These are phyloP conservation scores for Xyrichtys novacula DNA, from an alignment of 2,797 vertebrate genomes.

Conservation along the genomic window DNA sequence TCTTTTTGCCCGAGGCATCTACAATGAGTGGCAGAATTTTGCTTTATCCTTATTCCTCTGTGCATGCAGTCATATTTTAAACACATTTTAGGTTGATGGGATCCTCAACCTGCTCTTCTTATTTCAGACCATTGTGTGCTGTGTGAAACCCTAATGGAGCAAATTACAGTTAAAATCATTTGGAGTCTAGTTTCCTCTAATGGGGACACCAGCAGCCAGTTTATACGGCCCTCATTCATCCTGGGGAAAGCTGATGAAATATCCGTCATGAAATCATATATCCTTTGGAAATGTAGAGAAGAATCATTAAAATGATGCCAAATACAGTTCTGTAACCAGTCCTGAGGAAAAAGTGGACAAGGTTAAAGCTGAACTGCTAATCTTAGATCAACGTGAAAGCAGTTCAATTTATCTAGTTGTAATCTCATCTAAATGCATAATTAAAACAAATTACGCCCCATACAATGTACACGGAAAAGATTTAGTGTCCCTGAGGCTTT, in stretches of 20 bases:
- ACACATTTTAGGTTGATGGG: conserved; percentile 29
- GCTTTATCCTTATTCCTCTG: conserved; percentile 54
- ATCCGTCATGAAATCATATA: background rate
- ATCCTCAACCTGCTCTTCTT: conserved; percentile 1
- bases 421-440: conserved; percentile 81
- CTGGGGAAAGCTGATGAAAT: background rate
- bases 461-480: conserved; percentile 72
- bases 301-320: background rate
- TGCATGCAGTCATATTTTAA: conserved; percentile 40
- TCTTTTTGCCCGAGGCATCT: conserved; percentile 63
- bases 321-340: background rate
- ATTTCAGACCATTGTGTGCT: background rate
- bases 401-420: conserved; percentile 66
- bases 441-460: conserved; percentile 78
- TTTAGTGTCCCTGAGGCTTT: conserved; percentile 80
- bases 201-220: background rate
- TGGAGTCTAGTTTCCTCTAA: background rate
- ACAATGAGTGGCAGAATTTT: conserved; percentile 59
- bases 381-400: conserved; percentile 44
- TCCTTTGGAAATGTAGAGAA: background rate
- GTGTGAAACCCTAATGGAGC: background rate
- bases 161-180: conserved; percentile 14
- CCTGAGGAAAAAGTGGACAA: background rate
- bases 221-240: background rate
- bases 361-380: conserved; percentile 31